A percentile compares a stretch with the other conserved stretches of the same genome.
Conservation (phyloP, 2,797 vertebrate genomes). For the Muraenolepis orangiensis region DNA sequence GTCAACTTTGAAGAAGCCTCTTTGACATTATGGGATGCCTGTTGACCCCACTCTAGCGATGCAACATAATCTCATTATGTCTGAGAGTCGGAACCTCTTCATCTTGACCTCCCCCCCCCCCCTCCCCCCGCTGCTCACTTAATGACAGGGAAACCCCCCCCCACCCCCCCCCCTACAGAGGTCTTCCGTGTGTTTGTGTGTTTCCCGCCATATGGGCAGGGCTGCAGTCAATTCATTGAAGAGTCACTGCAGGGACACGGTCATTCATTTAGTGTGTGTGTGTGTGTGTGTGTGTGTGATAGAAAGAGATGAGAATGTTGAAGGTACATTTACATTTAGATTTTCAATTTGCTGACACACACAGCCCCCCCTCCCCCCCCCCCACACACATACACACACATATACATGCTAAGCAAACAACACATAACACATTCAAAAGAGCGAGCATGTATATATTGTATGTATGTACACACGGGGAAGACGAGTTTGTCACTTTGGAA, state of each 20-base stretch:
- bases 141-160: constrained; percentile 30
- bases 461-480: constrained; percentile 12
- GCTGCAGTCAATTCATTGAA: background rate
- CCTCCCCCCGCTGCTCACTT: constrained; percentile 36
- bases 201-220: background rate
- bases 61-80: constrained; percentile 48
- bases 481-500: constrained; percentile 41
- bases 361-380: no score
- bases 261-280: background rate
- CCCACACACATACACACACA: background rate
- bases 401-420: background rate
- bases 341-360: background rate
- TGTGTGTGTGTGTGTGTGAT: background rate
- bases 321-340: background rate
- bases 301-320: background rate
- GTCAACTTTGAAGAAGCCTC: constrained; percentile 36
- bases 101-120: constrained; percentile 27
- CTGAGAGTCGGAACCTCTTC: constrained; percentile 24
- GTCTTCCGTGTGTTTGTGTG: constrained; percentile 17
- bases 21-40: constrained; percentile 17
- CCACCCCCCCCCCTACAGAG: constrained; percentile 33
- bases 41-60: constrained; percentile 32
- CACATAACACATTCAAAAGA: background rate
- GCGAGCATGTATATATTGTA: background rate
- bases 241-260: constrained; percentile 16